These are phyloP conservation scores for Formica aserva DNA, from an alignment of 2,888 invertebrate species.

Conservation along the genomic window DNA sequence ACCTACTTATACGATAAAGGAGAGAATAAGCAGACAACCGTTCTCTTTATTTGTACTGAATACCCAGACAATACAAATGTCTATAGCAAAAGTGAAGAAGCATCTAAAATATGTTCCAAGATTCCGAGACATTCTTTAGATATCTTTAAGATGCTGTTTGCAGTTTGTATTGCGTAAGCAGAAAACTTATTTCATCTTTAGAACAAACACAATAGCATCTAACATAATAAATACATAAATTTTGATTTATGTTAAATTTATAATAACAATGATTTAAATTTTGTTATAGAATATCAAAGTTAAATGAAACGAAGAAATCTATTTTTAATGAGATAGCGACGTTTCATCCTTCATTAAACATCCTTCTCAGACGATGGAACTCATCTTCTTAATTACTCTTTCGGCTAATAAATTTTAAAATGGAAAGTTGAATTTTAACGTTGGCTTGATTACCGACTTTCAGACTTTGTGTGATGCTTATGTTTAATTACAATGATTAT, in stretches of 20 bases:
- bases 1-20: neutral
- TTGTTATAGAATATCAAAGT: neutral
- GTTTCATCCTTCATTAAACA: constrained; percentile 33
- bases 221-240: neutral
- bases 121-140: neutral
- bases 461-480: neutral
- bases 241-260: neutral
- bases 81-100: neutral
- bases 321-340: constrained; percentile 29
- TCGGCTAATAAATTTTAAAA: constrained; percentile 46
- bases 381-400: constrained; percentile 37
- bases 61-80: neutral
- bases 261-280: neutral
- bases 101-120: neutral
- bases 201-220: neutral
- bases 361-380: constrained; percentile 5
- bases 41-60: neutral
- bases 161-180: neutral
- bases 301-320: neutral
- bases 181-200: neutral
- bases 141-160: neutral
- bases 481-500: constrained; percentile 31
- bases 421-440: constrained; percentile 11
- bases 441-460: constrained; percentile 10
- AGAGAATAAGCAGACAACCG: neutral